Percentiles rank a stretch among this genome's conserved stretches.
Evolutionary conservation across 2,888 invertebrate genomes (phyloP).

Genomic region (Polydrusus cervinus): DNA sequence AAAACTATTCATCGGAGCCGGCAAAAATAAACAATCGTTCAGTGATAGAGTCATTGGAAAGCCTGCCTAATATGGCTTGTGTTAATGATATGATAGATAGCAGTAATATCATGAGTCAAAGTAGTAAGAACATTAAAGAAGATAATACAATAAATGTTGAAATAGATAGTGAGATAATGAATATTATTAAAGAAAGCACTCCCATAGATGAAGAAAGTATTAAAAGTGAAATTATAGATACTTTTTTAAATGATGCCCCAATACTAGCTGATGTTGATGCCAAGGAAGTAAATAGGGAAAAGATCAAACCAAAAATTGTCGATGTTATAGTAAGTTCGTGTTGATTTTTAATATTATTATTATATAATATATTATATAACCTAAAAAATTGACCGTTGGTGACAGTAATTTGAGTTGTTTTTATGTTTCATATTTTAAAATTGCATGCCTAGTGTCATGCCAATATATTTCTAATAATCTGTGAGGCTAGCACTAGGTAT

Average conservation of each 20-base stretch:
- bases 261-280: background rate
- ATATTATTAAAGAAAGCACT: constrained; percentile 1
- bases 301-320: constrained; percentile 57
- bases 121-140: background rate
- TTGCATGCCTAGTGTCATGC: too few relatives aligned
- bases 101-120: too few relatives aligned
- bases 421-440: too few relatives aligned
- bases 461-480: too few relatives aligned
- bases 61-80: background rate
- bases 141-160: background rate
- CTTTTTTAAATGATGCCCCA: background rate
- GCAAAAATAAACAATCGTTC: background rate
- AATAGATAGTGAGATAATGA: background rate
- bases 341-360: too few relatives aligned
- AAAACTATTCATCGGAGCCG: background rate
- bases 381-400: background rate
- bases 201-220: background rate
- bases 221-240: constrained; percentile 9
- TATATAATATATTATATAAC: too few relatives aligned
- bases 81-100: background rate
- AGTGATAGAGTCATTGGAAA: background rate
- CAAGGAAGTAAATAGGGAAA: background rate
- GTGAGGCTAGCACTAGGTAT: too few relatives aligned
- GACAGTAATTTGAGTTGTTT: too few relatives aligned
- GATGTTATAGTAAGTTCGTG: constrained; percentile 59